Evolutionary conservation across 2,888 invertebrate species (phyloP).

Genomic region (Sepioteuthis lessoniana): DNA sequence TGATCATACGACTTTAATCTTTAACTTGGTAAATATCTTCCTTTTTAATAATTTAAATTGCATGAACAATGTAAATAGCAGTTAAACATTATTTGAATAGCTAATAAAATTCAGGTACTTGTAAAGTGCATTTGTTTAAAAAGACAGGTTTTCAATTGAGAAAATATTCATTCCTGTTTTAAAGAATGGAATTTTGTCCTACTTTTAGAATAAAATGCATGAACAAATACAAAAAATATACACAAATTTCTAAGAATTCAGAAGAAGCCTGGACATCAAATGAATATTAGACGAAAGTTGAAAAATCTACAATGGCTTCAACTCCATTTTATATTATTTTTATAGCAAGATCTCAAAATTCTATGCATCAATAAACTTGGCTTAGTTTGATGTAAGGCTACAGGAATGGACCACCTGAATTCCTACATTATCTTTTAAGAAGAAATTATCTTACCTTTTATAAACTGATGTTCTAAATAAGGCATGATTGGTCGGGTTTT

Average conservation of each 20-base stretch:
- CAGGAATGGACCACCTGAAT: no score
- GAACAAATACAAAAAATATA: not conserved
- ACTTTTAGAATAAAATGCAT: not conserved
- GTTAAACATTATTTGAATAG: not conserved
- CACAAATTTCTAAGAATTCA: not conserved
- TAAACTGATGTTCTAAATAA: no score
- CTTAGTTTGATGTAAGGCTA: no score
- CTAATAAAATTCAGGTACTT: not conserved
- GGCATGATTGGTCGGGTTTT: no score
- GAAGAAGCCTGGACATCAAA: not conserved
- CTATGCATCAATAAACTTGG: no score
- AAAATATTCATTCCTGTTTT: not conserved
- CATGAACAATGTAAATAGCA: not conserved
- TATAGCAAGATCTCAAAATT: not conserved
- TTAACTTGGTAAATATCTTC: not conserved
- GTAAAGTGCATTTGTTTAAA: not conserved
- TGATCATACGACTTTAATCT: not conserved
- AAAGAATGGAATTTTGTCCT: not conserved
- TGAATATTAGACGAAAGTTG: not conserved
- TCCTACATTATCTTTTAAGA: no score
- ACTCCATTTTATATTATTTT: not conserved
- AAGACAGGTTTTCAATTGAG: not conserved
- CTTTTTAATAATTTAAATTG: not conserved
- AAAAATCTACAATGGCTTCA: not conserved
- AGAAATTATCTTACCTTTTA: no score